phyloP scores from a whole-genome alignment of 2,888 invertebrate genomes.

The Cryptocheilus praepositus region DNA sequence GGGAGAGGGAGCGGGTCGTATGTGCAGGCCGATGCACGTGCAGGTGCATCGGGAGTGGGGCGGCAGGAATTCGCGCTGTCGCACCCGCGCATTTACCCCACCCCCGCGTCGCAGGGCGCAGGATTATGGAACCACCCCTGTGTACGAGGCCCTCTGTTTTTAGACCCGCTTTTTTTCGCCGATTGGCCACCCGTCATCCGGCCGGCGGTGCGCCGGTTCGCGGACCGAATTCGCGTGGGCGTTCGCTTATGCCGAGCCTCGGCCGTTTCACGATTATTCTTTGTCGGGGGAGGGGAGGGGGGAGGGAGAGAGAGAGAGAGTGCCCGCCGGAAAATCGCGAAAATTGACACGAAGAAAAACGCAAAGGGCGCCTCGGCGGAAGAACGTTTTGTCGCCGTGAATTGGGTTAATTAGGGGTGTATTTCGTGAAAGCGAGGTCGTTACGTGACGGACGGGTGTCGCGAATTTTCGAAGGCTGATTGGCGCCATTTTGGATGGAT shows the following conservation, averaged over 20 bases:
- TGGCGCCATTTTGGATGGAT: no score
- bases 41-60: constrained; percentile 57
- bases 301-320: neutral
- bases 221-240: constrained; percentile 58
- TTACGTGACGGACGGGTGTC: no score
- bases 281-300: neutral
- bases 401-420: no score
- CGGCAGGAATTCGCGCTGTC: constrained; percentile 63
- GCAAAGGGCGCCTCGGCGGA: no score
- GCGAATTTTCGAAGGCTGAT: no score
- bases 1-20: constrained; percentile 45
- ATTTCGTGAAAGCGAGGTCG: no score
- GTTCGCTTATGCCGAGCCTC: constrained; percentile 35
- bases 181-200: constrained; percentile 61
- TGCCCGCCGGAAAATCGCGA: no score
- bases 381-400: no score
- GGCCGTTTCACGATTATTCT: neutral
- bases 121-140: constrained; percentile 70
- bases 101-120: constrained; percentile 62
- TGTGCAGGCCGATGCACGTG: constrained; percentile 59
- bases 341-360: no score
- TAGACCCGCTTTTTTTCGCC: constrained; percentile 66
- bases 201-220: constrained; percentile 54
- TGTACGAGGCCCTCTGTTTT: constrained; percentile 65
- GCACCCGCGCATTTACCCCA: constrained; percentile 69